Conservation (phyloP, 1,140 invertebrate species). For the Trichomalopsis sarcophagae region DNA sequence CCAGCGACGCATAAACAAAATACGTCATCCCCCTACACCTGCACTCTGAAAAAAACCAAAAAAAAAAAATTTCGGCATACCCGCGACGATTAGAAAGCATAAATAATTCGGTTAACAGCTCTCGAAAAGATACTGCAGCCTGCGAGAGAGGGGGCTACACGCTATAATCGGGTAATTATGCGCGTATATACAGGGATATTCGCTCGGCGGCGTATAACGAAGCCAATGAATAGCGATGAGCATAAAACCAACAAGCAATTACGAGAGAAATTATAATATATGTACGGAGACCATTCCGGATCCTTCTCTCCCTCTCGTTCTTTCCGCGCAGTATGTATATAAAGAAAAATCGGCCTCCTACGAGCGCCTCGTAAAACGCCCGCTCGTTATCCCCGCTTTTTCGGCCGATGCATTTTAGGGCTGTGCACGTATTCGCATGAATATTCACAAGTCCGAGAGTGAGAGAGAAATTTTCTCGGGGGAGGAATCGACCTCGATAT, state of each 20-base stretch:
- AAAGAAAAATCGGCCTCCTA: background rate
- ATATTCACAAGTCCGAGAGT: background rate
- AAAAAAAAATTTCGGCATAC: background rate
- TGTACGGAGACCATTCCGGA: background rate
- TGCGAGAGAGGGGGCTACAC: constrained; percentile 46
- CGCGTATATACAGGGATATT: constrained; percentile 53
- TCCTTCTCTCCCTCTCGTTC: background rate
- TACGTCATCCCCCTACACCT: background rate
- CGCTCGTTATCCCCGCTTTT: constrained; percentile 2
- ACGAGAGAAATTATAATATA: constrained; percentile 60
- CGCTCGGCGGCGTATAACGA: constrained; percentile 62
- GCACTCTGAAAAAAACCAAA: too few species aligned
- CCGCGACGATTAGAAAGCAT: constrained; percentile 8
- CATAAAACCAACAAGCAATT: constrained; percentile 66
- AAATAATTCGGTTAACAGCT: constrained; percentile 52
- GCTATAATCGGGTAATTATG: constrained; percentile 71
- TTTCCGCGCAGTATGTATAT: background rate
- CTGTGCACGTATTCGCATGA: background rate
- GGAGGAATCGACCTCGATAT: constrained; percentile 24
- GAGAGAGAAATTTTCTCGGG: background rate
- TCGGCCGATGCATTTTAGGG: background rate
- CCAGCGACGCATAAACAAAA: too few species aligned
- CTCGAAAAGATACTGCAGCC: constrained; percentile 11
- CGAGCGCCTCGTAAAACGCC: background rate
- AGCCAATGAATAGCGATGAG: constrained; percentile 72